Conservation (phyloP, 2,888 invertebrate species). For the Scaptodrosophila latifasciaeformis region DNA sequence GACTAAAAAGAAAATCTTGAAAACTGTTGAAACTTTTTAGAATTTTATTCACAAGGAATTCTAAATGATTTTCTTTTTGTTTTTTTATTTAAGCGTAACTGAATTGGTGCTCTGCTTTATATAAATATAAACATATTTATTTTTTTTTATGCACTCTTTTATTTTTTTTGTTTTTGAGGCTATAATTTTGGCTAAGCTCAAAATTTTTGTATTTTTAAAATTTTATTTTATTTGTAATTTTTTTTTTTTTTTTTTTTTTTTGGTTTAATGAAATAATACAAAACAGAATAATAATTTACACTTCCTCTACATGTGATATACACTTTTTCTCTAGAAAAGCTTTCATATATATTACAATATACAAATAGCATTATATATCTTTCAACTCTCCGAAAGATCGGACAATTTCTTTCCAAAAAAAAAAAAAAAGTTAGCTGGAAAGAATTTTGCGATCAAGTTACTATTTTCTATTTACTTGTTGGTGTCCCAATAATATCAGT, state of each 20-base stretch:
- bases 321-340: constrained; percentile 66
- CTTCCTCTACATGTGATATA: constrained; percentile 70
- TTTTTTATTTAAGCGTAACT: constrained; percentile 49
- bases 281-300: constrained; percentile 51
- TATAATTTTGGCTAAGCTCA: too few species aligned
- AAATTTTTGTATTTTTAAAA: constrained; percentile 5
- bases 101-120: constrained; percentile 53
- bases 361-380: constrained; percentile 35
- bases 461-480: too few species aligned
- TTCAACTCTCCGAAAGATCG: too few species aligned
- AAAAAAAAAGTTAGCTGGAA: too few species aligned
- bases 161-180: too few species aligned
- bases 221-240: constrained; percentile 21
- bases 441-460: too few species aligned
- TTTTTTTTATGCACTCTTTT: constrained; percentile 33
- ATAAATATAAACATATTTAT: constrained; percentile 11
- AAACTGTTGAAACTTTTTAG: neutral
- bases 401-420: too few species aligned
- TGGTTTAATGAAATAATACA: neutral
- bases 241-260: constrained; percentile 2
- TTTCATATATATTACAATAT: constrained; percentile 52
- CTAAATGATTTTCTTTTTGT: too few species aligned
- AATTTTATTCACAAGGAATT: too few species aligned
- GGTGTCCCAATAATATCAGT: too few species aligned
- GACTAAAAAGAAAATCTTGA: neutral